A percentile compares a stretch with the other conserved stretches of the same genome.
These are phyloP conservation scores for Poeciliopsis retropinna DNA, from an alignment of 2,113 vertebrate species.

Conservation along the genomic window DNA sequence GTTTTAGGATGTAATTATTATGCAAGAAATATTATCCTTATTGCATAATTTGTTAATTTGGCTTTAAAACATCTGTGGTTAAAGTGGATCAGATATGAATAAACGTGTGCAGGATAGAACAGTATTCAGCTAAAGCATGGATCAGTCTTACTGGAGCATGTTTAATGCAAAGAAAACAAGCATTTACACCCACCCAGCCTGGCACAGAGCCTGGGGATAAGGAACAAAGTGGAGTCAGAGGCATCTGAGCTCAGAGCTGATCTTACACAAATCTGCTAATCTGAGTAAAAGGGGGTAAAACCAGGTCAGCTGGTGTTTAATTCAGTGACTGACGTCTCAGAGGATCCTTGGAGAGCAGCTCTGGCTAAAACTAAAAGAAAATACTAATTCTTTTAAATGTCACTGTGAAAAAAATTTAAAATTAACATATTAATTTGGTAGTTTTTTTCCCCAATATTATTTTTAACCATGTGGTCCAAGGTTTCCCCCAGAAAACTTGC, in stretches of 20 bases:
- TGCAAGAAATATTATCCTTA: not conserved
- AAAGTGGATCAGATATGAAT: not conserved
- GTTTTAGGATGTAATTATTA: not conserved
- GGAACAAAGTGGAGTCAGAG: conserved; percentile 15
- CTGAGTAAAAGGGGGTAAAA: conserved; percentile 30
- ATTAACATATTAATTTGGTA: too few relatives aligned
- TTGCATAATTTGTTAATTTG: not conserved
- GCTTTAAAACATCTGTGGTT: not conserved
- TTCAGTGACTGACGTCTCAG: conserved; percentile 35
- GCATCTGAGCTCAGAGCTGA: conserved; percentile 27
- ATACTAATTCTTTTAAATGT: not conserved
- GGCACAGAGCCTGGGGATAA: conserved; percentile 23
- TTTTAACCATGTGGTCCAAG: too few relatives aligned
- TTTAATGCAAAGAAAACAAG: conserved; percentile 70
- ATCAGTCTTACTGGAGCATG: conserved; percentile 64
- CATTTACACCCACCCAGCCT: conserved; percentile 43
- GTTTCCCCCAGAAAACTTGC: too few relatives aligned
- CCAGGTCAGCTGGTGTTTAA: conserved; percentile 62
- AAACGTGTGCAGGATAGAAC: not conserved
- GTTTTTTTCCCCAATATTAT: not conserved
- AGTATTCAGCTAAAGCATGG: not conserved
- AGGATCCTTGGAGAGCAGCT: conserved; percentile 17
- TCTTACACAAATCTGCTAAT: conserved; percentile 25
- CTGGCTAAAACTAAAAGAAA: not conserved
- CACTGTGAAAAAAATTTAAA: not conserved